Evolutionary conservation across 2,797 vertebrate species (phyloP).

Genomic region (Sylvia borin): DNA sequence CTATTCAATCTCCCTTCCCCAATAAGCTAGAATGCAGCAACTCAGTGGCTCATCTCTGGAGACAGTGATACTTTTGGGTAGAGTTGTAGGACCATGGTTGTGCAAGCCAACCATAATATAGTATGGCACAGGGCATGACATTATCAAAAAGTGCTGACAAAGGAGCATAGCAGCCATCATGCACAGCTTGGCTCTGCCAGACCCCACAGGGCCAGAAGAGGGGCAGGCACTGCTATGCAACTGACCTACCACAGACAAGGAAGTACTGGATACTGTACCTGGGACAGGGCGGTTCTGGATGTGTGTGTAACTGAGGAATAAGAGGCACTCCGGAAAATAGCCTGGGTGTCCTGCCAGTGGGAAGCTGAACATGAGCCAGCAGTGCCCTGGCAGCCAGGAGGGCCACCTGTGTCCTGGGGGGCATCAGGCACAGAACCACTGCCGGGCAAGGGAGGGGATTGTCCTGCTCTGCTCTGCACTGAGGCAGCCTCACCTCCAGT

Average conservation of each 20-base stretch:
- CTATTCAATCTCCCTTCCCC: neutral
- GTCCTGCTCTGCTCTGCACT: accelerated
- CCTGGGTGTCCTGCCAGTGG: too few relatives aligned
- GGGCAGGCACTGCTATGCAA: accelerated
- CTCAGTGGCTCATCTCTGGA: neutral
- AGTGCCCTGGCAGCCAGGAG: neutral
- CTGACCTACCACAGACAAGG: accelerated
- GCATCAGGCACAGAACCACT: neutral
- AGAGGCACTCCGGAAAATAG: neutral
- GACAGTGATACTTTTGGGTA: neutral
- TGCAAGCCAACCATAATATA: neutral
- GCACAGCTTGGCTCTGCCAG: neutral
- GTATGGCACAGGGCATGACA: accelerated
- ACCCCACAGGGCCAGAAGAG: neutral
- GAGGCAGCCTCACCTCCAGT: accelerated
- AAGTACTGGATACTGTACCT: neutral
- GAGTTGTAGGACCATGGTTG: neutral
- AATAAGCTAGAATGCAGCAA: neutral
- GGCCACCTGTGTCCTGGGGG: accelerated
- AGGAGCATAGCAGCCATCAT: neutral
- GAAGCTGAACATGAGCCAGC: neutral
- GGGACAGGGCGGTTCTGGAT: neutral
- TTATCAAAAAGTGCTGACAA: neutral
- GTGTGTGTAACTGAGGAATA: neutral
- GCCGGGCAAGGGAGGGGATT: accelerated